phyloP scores from a whole-genome alignment of 92 coral and sea anemone genomes.

The Pocillopora meandrina region DNA sequence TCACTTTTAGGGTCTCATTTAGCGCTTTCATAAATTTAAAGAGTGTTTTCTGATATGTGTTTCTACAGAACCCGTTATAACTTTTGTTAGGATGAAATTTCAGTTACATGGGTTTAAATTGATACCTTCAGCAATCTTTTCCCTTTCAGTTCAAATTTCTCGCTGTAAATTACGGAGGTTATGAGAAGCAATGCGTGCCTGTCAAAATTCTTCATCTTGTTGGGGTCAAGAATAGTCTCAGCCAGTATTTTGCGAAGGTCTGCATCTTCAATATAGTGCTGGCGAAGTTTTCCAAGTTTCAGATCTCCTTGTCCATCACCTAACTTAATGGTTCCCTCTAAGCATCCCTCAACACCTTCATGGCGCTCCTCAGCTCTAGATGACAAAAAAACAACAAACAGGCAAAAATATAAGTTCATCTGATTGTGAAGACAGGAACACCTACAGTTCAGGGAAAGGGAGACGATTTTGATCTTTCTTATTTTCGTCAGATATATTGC shows the following conservation, averaged over 20 bases:
- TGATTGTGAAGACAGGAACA: no score
- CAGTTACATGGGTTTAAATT: background rate
- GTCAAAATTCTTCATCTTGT: background rate
- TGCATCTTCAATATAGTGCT: constrained; percentile 1
- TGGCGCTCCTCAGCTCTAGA: background rate
- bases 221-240: background rate
- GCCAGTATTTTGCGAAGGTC: constrained; percentile 8
- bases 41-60: no score
- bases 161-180: constrained; percentile 31
- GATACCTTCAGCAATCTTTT: background rate
- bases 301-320: constrained; percentile 4
- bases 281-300: constrained; percentile 2
- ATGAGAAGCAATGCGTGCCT: background rate
- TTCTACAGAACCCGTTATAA: no score
- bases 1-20: no score
- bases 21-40: no score
- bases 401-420: no score
- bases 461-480: no score
- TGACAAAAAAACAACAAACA: background rate
- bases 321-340: background rate
- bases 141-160: constrained; percentile 2
- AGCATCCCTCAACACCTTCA: background rate
- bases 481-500: no score
- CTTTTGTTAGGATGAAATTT: background rate
- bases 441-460: no score